phyloP scores from a whole-genome alignment of 1,140 invertebrate species.

The Kradibia gibbosae region DNA sequence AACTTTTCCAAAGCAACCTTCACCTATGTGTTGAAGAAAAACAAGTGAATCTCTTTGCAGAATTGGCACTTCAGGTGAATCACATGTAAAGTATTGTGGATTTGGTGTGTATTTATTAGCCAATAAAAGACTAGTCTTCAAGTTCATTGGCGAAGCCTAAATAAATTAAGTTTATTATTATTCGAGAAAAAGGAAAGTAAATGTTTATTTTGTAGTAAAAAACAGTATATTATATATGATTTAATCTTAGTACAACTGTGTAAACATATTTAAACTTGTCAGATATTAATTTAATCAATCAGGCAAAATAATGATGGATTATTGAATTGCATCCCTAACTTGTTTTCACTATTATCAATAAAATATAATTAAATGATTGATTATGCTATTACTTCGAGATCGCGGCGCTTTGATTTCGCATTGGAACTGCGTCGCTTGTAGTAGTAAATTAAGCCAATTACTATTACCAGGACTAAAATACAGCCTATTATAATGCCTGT shows the following conservation, averaged over 20 bases:
- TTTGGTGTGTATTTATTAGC: conserved; percentile 84
- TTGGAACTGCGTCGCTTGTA: conserved; percentile 60
- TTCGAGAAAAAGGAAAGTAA: background rate
- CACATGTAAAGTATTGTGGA: conserved; percentile 81
- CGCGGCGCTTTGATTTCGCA: conserved; percentile 57
- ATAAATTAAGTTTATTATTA: background rate
- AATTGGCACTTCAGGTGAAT: conserved; percentile 75
- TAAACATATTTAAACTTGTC: background rate
- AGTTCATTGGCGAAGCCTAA: conserved; percentile 71
- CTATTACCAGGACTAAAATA: conserved; percentile 58
- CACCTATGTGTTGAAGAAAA: conserved; percentile 86
- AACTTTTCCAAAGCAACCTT: conserved; percentile 94
- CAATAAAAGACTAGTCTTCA: conserved; percentile 77
- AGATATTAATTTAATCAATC: conserved; percentile 7
- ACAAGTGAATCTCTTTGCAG: conserved; percentile 77
- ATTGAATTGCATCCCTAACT: background rate
- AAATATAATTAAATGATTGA: conserved; percentile 10
- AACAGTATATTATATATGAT: background rate
- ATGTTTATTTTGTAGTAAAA: background rate
- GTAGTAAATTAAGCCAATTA: conserved; percentile 60
- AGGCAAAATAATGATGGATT: background rate
- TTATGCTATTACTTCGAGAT: conserved; percentile 41
- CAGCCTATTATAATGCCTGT: conserved; percentile 63
- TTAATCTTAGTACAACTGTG: background rate
- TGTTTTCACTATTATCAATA: conserved; percentile 3